These are phyloP conservation scores for Tetanocera ferruginea DNA, from an alignment of 2,888 invertebrate genomes.

Conservation along the genomic window DNA sequence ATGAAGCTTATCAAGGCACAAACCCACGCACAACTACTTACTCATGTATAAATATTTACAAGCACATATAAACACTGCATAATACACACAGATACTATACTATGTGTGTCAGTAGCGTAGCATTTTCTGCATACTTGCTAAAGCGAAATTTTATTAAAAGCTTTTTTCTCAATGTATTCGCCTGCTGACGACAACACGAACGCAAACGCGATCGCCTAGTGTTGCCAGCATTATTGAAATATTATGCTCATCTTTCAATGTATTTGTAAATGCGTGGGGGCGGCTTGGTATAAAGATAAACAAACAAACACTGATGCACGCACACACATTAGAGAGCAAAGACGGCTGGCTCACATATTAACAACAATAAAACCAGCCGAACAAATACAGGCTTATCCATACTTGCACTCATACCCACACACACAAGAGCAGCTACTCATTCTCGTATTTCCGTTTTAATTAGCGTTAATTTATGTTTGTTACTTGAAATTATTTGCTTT, in stretches of 20 bases:
- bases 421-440: neutral
- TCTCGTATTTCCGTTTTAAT: conserved; percentile 15
- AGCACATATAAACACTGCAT: neutral
- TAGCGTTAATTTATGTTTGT: conserved; percentile 23
- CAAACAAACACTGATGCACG: neutral
- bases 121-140: neutral
- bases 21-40: too few relatives aligned
- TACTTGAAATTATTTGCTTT: neutral
- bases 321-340: neutral
- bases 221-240: neutral
- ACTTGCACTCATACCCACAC: neutral
- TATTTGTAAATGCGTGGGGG: neutral
- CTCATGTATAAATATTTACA: neutral
- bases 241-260: neutral
- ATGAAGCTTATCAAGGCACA: too few relatives aligned
- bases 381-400: too few relatives aligned
- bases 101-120: neutral
- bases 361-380: neutral
- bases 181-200: neutral
- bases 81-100: neutral
- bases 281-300: neutral
- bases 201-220: neutral
- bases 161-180: neutral
- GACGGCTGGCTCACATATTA: neutral
- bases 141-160: neutral